Conservation (phyloP, 2,797 vertebrate species). For the Neoniphon sammara region DNA sequence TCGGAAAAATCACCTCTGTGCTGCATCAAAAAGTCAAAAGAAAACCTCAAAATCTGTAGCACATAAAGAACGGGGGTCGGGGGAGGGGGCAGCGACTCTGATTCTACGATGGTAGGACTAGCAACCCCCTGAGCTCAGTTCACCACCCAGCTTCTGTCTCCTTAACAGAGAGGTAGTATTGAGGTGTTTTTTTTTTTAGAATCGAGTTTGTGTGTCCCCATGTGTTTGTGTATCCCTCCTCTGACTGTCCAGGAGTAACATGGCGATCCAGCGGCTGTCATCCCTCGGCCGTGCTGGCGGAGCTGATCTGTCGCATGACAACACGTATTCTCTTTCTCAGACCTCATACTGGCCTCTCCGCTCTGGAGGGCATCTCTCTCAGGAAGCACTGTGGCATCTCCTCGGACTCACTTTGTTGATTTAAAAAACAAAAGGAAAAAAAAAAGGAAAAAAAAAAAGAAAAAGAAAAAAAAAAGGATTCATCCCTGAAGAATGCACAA, state of each 20-base stretch:
- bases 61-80: slow-evolving; percentile 44
- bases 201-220: slow-evolving; percentile 24
- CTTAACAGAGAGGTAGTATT: slow-evolving; percentile 11
- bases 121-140: slow-evolving; percentile 4
- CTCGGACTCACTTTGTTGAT: slow-evolving; percentile 66
- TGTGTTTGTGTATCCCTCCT: slow-evolving; percentile 38
- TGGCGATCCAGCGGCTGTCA: slow-evolving; percentile 19
- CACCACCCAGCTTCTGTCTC: slow-evolving; percentile 14
- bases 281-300: not conserved
- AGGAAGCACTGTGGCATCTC: slow-evolving; percentile 77
- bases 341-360: slow-evolving; percentile 65
- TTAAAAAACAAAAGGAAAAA: slow-evolving; percentile 64
- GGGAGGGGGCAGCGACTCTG: slow-evolving; percentile 22
- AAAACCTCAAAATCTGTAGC: slow-evolving; percentile 37
- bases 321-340: slow-evolving; percentile 42
- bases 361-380: slow-evolving; percentile 73
- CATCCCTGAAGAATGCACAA: slow-evolving; percentile 73
- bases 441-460: too few relatives aligned
- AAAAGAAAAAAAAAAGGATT: slow-evolving; percentile 54
- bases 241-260: slow-evolving; percentile 37
- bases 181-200: slow-evolving; percentile 12
- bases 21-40: not conserved
- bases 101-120: not conserved
- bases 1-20: too few relatives aligned
- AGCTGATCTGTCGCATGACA: slow-evolving; percentile 3